Base-by-base conservation (phyloP, 2,797 vertebrate species). In the Rhynchonycteris naso region DNA sequence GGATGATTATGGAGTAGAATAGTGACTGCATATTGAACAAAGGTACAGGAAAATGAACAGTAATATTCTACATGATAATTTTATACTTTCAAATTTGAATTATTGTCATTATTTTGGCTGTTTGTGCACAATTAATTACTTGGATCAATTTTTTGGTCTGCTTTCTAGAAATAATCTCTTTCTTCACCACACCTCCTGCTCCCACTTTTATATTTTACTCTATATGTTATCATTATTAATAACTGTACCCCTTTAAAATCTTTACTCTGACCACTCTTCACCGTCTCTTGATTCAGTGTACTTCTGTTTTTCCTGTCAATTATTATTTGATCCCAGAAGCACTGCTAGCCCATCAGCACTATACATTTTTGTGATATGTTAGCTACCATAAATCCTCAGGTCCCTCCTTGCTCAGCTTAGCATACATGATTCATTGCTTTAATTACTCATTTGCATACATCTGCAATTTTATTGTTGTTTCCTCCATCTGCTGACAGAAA, bases 91-190 rank as follows among this genome's bases (percentile, higher is more conserved):
- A 38, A 56, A 43, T 94, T 85, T 79, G 78, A 86, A 80, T 71
- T 90, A 61, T 71, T 65, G 2, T 86, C 30, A 82, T 95, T 95
- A 59, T 66, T 91, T 72, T 79, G 75, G 43, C 43, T 88, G 93
- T 61, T 79, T 86, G 33, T 79, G 28, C 33, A 83, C 50, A 78
- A 33, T 68, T 5, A 15, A 68, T 93, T 85, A 5, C 54, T 74
- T 78, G 1, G 35, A 91, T 94, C 19, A 90, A 30, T 81, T 88
- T 28, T 33, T 90, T 90, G 24, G 81, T 75, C 8, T 81, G n/a
- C 33, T 89, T 82, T 93, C 35, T 19, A 86, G 35, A 13, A 79
- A 38, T 59, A 89, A 74, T 94, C 33, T 91, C 26, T 63, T 96
- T 26, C n/a, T 94, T 50, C 11, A 56, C 15, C 47, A 50, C 3